Evolutionary conservation across 2,888 invertebrate genomes (phyloP).

Genomic region (Tetranychus piercei): DNA sequence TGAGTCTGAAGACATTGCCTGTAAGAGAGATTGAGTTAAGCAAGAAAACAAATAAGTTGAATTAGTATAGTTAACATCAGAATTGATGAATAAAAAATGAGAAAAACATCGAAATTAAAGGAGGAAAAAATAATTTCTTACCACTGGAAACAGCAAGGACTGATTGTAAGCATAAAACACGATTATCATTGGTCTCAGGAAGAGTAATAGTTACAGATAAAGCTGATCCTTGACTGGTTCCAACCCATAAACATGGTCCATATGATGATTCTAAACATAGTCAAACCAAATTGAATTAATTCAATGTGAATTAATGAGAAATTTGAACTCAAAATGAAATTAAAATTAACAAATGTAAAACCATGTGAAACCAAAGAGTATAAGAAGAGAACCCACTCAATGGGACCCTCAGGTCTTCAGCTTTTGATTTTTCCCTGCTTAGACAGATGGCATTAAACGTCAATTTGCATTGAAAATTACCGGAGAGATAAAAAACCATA

Average conservation of each 20-base stretch:
- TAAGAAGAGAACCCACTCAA: too few species aligned
- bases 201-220: conserved; percentile 69
- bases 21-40: conserved; percentile 28
- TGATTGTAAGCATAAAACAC: conserved; percentile 52
- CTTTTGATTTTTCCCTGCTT: too few species aligned
- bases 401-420: too few species aligned
- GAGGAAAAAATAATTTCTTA: conserved; percentile 34
- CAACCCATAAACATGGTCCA: conserved; percentile 87
- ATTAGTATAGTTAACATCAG: neutral
- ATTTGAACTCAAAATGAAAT: too few species aligned
- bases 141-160: conserved; percentile 55
- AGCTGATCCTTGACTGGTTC: conserved; percentile 88
- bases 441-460: too few species aligned
- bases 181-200: conserved; percentile 51
- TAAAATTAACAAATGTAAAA: too few species aligned
- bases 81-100: neutral
- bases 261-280: conserved; percentile 51
- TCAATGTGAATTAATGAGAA: too few species aligned
- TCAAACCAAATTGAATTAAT: neutral
- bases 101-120: neutral
- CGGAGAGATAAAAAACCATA: too few species aligned
- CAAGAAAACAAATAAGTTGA: neutral
- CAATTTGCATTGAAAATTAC: too few species aligned
- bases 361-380: too few species aligned
- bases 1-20: conserved; percentile 88